phyloP scores from a whole-genome alignment of 2,888 invertebrate genomes.

The Lamellibrachia columna region DNA sequence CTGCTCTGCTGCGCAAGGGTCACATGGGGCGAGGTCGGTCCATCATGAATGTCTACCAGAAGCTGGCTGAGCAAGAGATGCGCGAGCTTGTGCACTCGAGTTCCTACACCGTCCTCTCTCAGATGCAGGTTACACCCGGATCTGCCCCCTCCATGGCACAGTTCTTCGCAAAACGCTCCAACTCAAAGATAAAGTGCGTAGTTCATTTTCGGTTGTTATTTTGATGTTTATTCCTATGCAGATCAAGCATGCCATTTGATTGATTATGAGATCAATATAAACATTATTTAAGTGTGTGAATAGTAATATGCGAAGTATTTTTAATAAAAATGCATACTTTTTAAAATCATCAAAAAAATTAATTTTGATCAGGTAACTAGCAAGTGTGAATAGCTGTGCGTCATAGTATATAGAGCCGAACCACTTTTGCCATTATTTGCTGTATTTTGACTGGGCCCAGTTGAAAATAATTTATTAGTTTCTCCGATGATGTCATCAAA shows the following conservation, averaged over 20 bases:
- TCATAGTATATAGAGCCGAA: too few species aligned
- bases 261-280: neutral
- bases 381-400: too few species aligned
- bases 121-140: slow-evolving; percentile 19
- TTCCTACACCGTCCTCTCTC: slow-evolving; percentile 21
- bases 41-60: slow-evolving; percentile 39
- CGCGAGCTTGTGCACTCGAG: neutral
- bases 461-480: too few species aligned
- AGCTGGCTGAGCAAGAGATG: slow-evolving; percentile 29
- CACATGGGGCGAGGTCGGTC: slow-evolving; percentile 30
- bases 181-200: neutral
- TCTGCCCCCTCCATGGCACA: slow-evolving; percentile 25
- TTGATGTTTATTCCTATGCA: neutral
- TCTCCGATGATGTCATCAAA: too few species aligned
- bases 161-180: neutral
- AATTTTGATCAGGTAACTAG: too few species aligned
- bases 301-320: too few species aligned
- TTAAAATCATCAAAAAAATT: too few species aligned
- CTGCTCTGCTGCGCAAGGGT: slow-evolving; percentile 25
- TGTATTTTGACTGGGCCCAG: too few species aligned
- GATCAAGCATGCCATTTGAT: neutral
- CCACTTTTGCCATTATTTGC: too few species aligned
- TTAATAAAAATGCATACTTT: too few species aligned
- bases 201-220: neutral
- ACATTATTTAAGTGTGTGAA: neutral